Conservation (phyloP, 2,113 vertebrate species). For the Synchiropus splendidus region DNA sequence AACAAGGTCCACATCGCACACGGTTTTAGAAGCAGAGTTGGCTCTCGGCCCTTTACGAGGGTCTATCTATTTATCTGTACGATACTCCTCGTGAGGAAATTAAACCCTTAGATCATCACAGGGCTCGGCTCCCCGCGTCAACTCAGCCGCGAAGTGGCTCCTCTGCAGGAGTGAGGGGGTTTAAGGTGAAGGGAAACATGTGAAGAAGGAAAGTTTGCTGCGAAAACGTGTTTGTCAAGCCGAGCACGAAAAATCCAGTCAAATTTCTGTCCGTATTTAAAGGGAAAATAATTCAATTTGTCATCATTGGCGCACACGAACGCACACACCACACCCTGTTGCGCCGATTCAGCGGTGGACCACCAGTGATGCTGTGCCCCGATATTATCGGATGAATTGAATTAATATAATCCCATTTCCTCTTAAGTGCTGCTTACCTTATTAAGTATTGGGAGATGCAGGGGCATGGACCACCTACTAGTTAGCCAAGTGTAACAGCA, state of each 20-base stretch:
- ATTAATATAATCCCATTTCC: slow-evolving; percentile 92
- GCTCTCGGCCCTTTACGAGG: slow-evolving; percentile 8
- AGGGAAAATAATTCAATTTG: no score
- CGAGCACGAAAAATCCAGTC: no score
- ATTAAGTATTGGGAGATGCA: slow-evolving; percentile 67
- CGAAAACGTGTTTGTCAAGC: no score
- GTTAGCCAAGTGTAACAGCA: slow-evolving; percentile 60
- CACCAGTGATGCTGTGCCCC: slow-evolving; percentile 30
- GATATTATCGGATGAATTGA: slow-evolving; percentile 83
- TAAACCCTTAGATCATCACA: slow-evolving; percentile 28
- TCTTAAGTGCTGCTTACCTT: slow-evolving; percentile 85
- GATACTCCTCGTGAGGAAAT: slow-evolving; percentile 15
- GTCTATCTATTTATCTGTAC: slow-evolving; percentile 11
- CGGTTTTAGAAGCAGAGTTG: slow-evolving; percentile 10
- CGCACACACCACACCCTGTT: slow-evolving; percentile 8
- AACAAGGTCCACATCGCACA: slow-evolving; percentile 3
- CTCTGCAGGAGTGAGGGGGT: slow-evolving; percentile 2
- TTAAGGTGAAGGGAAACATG: neutral
- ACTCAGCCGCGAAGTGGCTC: no score
- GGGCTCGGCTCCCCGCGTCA: slow-evolving; percentile 5
- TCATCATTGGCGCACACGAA: neutral
- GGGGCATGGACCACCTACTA: slow-evolving; percentile 65
- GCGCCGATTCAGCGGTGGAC: slow-evolving; percentile 16
- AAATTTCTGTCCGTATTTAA: no score
- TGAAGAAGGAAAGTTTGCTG: neutral